These are phyloP conservation scores for Phodopus roborovskii DNA, from an alignment of 2,113 vertebrate genomes.

Conservation along the genomic window DNA sequence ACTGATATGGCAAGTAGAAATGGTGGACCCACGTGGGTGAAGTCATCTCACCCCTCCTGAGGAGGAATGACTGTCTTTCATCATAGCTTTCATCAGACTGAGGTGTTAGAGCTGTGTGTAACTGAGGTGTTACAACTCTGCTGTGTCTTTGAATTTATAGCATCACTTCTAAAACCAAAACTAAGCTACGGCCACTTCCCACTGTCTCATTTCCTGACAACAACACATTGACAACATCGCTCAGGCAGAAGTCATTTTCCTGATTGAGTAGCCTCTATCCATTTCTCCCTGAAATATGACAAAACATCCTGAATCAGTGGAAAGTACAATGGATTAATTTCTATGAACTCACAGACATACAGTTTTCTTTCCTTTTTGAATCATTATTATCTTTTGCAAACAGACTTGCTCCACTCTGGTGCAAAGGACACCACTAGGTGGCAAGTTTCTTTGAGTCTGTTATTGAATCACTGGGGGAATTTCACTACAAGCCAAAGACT, in stretches of 20 bases:
- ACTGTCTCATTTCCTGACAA: conserved; percentile 82
- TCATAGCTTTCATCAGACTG: fast-evolving
- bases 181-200: not conserved
- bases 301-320: not conserved
- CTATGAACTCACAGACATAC: not conserved
- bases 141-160: not conserved
- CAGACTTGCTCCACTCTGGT: not conserved
- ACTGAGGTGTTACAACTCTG: no score
- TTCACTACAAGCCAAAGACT: not conserved
- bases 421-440: not conserved
- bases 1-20: not conserved
- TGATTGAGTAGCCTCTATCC: not conserved
- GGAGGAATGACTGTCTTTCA: not conserved
- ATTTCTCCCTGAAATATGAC: not conserved
- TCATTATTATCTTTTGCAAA: not conserved
- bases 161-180: not conserved
- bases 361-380: not conserved
- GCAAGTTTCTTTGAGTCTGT: not conserved
- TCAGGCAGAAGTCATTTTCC: not conserved
- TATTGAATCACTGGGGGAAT: not conserved
- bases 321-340: not conserved
- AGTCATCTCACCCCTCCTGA: not conserved
- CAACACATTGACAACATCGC: conserved; percentile 86
- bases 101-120: not conserved
- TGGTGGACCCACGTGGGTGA: no score